Evolutionary conservation across 2,888 invertebrate genomes (phyloP).

Genomic region (Ceriagrion tenellum): DNA sequence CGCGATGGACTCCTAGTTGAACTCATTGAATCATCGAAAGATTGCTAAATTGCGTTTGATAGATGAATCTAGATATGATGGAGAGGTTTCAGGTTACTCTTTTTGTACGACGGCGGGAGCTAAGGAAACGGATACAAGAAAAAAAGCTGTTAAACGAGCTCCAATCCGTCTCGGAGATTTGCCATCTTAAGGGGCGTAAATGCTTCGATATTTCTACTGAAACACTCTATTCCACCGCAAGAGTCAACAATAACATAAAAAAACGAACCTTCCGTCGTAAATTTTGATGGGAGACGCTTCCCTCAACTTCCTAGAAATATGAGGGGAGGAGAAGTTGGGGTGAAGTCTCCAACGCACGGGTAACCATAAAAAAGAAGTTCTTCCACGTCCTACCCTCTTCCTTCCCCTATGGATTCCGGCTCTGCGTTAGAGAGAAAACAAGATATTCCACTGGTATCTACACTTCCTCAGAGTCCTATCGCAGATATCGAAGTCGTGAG

Average conservation of each 20-base stretch:
- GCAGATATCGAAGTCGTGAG: no score
- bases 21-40: no score
- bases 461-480: no score
- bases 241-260: conserved; percentile 1
- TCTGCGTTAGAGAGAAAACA: no score
- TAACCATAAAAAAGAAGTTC: background rate
- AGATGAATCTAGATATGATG: no score
- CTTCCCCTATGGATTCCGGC: background rate
- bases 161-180: background rate
- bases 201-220: background rate
- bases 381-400: background rate
- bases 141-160: background rate
- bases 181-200: background rate
- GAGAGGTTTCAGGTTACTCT: no score
- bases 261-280: conserved; percentile 29
- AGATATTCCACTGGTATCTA: no score
- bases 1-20: no score
- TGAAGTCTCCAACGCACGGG: background rate
- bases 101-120: background rate
- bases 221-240: background rate
- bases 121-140: background rate
- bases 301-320: conserved; percentile 34
- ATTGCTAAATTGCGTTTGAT: no score
- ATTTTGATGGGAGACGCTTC: conserved; percentile 18
- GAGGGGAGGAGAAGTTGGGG: background rate